Evolutionary conservation across 2,888 invertebrate genomes (phyloP).

Genomic region (Corythucha ciliata): DNA sequence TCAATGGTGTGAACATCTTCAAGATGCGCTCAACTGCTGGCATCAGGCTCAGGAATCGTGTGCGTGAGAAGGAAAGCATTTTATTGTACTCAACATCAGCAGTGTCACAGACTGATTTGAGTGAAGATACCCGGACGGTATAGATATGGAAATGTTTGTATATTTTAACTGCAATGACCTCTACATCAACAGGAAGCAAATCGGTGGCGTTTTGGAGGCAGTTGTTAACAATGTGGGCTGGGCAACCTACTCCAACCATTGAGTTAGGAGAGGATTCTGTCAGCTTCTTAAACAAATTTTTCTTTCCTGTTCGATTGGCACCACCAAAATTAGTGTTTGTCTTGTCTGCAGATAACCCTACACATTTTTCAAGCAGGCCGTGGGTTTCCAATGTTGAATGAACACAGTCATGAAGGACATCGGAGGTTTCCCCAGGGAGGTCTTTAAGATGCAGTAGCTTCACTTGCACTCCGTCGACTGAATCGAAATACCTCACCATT

Average conservation of each 20-base stretch:
- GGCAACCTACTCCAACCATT: conserved; percentile 36
- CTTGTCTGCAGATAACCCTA: conserved; percentile 23
- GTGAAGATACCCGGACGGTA: conserved; percentile 37
- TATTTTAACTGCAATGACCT: conserved; percentile 38
- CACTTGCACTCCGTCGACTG: conserved; percentile 12
- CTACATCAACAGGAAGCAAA: conserved; percentile 38
- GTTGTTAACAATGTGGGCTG: conserved; percentile 39
- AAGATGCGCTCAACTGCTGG: conserved; percentile 38
- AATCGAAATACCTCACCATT: conserved; percentile 25
- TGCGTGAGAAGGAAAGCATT: conserved; percentile 35
- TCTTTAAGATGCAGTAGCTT: conserved; percentile 23
- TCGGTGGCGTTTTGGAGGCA: conserved; percentile 37
- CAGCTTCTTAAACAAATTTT: conserved; percentile 34
- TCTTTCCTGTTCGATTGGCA: conserved; percentile 16
- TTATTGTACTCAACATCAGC: conserved; percentile 35
- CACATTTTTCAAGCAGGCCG: conserved; percentile 11
- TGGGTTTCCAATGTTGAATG: not conserved
- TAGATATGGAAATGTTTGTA: conserved; percentile 39
- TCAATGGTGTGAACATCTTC: conserved; percentile 34
- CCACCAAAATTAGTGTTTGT: conserved; percentile 28
- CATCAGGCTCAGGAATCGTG: conserved; percentile 35
- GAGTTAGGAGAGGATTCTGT: conserved; percentile 23
- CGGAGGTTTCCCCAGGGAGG: conserved; percentile 20
- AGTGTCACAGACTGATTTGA: conserved; percentile 39
- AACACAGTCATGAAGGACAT: conserved; percentile 2